phyloP scores from a whole-genome alignment of 2,797 vertebrate genomes.

The Pseudochaenichthys georgianus region DNA sequence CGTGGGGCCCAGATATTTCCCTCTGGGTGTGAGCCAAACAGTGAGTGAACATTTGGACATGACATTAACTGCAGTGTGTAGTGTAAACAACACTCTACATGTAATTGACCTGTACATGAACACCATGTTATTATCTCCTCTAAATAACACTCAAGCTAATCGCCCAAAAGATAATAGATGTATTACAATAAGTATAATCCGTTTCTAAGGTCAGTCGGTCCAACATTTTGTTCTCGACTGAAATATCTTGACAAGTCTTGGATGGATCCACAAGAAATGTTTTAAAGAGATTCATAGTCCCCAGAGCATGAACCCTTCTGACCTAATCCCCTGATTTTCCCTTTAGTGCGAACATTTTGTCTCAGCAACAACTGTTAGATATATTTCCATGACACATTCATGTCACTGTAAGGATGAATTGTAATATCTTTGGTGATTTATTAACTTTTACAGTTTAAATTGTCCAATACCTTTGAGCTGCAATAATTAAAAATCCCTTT shows the following conservation, averaged over 20 bases:
- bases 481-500: no score
- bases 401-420: no score
- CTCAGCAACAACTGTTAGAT: background rate
- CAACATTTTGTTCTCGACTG: background rate
- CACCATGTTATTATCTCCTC: background rate
- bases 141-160: background rate
- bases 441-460: no score
- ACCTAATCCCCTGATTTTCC: no score
- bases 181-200: no score
- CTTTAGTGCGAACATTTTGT: background rate
- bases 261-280: background rate
- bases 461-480: no score
- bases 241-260: background rate
- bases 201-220: background rate
- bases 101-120: background rate
- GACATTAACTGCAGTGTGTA: constrained; percentile 8
- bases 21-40: constrained; percentile 27
- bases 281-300: background rate
- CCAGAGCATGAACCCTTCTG: background rate
- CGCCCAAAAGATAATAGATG: background rate
- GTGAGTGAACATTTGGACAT: constrained; percentile 20
- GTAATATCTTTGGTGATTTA: no score
- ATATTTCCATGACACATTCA: no score
- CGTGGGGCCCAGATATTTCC: constrained; percentile 30
- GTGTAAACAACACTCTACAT: constrained; percentile 1